These are phyloP conservation scores for Cricetomys ansorgei DNA, from an alignment of 2,113 vertebrate genomes.

Conservation along the genomic window DNA sequence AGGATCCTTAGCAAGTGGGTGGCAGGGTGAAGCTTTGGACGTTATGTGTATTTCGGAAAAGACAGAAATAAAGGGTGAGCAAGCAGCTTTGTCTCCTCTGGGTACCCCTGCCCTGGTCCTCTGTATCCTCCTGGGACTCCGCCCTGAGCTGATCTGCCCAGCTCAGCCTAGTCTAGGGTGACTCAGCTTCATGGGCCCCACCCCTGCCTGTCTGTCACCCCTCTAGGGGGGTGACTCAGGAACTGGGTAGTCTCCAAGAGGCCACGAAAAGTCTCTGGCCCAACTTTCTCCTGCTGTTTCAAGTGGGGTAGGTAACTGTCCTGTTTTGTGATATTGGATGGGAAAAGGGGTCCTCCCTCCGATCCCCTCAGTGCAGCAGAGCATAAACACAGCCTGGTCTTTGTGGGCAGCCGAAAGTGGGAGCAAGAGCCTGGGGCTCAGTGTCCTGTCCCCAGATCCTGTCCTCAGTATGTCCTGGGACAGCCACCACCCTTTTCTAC, in stretches of 20 bases:
- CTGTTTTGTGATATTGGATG: not conserved
- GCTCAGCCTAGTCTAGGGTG: not conserved
- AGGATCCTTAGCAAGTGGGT: not conserved
- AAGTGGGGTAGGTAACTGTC: not conserved
- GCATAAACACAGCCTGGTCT: not conserved
- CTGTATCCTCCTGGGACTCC: not conserved
- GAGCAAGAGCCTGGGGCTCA: not conserved
- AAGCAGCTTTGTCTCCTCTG: not conserved
- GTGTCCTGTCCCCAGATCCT: not conserved
- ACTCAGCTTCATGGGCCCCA: constrained; percentile 35
- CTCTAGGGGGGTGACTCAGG: not conserved
- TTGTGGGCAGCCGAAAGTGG: rapidly evolving
- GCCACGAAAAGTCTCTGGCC: not conserved
- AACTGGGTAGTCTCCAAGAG: not conserved
- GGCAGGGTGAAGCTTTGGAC: not conserved
- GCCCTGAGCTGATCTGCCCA: not conserved
- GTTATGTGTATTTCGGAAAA: not conserved
- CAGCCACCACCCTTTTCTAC: too few relatives aligned
- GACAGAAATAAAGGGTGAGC: not conserved
- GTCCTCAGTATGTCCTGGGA: not conserved
- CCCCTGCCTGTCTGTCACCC: not conserved
- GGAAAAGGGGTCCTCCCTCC: not conserved
- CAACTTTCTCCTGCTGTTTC: not conserved
- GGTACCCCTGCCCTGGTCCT: not conserved
- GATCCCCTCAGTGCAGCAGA: not conserved